A percentile compares a stretch with the other conserved stretches of the same genome.
Conservation (phyloP, 2,797 vertebrate genomes). For the Pangasius larnaudii region DNA sequence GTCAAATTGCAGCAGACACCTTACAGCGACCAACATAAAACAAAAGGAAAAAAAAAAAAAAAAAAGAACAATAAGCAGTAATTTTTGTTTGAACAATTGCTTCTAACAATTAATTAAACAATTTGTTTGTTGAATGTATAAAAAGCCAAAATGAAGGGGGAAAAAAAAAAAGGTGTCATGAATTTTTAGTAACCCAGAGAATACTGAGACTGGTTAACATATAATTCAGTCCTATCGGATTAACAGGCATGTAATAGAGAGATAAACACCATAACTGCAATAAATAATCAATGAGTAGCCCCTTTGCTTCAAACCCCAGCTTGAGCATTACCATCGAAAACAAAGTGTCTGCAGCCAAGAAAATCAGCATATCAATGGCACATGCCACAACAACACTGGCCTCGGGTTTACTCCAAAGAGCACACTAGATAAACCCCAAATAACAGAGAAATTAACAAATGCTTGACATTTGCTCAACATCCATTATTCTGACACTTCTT, state of each 20-base stretch:
- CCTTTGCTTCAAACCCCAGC: slow-evolving; percentile 66
- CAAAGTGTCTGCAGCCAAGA: slow-evolving; percentile 88
- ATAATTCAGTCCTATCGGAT: slow-evolving; percentile 66
- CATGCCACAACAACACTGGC: slow-evolving; percentile 89
- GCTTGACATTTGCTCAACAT: slow-evolving; percentile 99
- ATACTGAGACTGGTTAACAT: slow-evolving; percentile 54
- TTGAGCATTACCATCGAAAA: slow-evolving; percentile 80
- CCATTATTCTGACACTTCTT: slow-evolving; percentile 99
- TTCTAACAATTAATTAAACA: neutral
- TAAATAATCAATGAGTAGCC: slow-evolving; percentile 83
- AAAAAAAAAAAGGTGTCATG: slow-evolving; percentile 4
- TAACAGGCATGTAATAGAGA: slow-evolving; percentile 70
- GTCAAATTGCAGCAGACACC: slow-evolving; percentile 13
- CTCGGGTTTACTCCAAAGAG: slow-evolving; percentile 72
- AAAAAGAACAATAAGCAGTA: neutral
- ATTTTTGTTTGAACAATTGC: neutral
- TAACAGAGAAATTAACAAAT: slow-evolving; percentile 99
- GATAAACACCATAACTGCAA: slow-evolving; percentile 72
- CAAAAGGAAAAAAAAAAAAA: neutral
- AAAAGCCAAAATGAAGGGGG: neutral
- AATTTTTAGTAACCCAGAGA: slow-evolving; percentile 37
- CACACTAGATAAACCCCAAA: slow-evolving; percentile 99
- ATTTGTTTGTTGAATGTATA: neutral
- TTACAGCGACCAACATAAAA: neutral
- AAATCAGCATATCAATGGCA: slow-evolving; percentile 99